A percentile compares a stretch with the other conserved stretches of the same genome.
Conservation (phyloP, 2,888 invertebrate species). For the Limenitis camilla region DNA sequence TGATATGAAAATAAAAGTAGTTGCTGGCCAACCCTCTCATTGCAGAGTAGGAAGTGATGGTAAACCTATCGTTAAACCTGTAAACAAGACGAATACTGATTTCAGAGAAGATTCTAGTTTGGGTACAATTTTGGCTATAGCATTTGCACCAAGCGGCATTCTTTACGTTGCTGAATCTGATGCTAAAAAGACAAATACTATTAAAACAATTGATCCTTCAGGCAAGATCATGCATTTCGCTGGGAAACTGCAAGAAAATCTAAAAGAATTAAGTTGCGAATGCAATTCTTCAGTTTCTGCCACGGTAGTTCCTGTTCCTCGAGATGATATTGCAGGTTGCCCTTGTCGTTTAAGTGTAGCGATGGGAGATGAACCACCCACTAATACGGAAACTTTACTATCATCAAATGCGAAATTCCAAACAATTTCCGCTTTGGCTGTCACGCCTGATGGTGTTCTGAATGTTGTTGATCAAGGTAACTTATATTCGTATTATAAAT, state of each 20-base stretch:
- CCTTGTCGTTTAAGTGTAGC: constrained; percentile 70
- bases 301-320: constrained; percentile 54
- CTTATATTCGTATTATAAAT: not conserved
- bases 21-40: constrained; percentile 95
- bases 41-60: constrained; percentile 80
- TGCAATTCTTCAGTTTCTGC: constrained; percentile 75
- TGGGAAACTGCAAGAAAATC: constrained; percentile 83
- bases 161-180: constrained; percentile 96
- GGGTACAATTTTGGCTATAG: constrained; percentile 90
- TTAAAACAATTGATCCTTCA: constrained; percentile 89
- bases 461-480: constrained; percentile 95
- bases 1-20: constrained; percentile 92
- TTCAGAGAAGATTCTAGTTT: constrained; percentile 80
- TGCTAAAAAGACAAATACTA: constrained; percentile 87
- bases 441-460: constrained; percentile 95
- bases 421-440: constrained; percentile 90
- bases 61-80: constrained; percentile 52
- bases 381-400: constrained; percentile 87
- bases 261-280: constrained; percentile 74
- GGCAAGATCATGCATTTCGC: constrained; percentile 94
- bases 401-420: constrained; percentile 94
- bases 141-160: constrained; percentile 93
- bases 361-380: constrained; percentile 78
- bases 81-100: constrained; percentile 65
- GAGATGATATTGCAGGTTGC: constrained; percentile 64